Evolutionary conservation across 1,140 invertebrate species (phyloP), one percentile per base, ranked within the genome.

Genomic region (Colletes gigas): DNA sequence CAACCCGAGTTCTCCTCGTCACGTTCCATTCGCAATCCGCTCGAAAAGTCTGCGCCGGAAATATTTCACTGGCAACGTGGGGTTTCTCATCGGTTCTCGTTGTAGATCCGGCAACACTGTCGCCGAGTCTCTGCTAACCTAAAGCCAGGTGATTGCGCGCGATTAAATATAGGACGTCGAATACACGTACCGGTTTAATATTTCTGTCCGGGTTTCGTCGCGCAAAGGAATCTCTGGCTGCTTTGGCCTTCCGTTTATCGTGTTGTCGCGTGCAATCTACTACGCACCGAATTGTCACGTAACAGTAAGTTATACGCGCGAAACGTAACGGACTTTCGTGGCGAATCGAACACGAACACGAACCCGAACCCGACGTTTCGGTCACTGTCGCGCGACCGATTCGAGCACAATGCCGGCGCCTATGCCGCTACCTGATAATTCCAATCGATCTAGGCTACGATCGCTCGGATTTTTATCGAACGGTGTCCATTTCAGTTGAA

Each of bases 121-220:
- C 74, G 85, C 47, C 69, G 30, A 44, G 73, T 21, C 59, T 79
- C 57, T 62, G 78, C 67, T 79, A 81, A 81, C 59, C 70, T 19
- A 72, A 87, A 84, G 72, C 84, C 88, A 89, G 88, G 86, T 89
- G 86, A 88, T 86, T 50, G 82, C 71, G 84, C 69, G 72, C 66
- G 84, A 88, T 89, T 86, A 89, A 89, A 89, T 89, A 88, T 89
- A 86, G 88, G 84, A 86, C 71, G 59, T 63, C 44, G 81, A 87
- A 83, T 83, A 73, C 78, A 76, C 19, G 70, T 81, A 84, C 59
- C 15, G 21, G 67, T 63, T 67, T 59, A 86, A 86, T 82, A 84
- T 82, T 81, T 86, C 78, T 69, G 73, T 78, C 57, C 65, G 82
- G 21, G 30, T 84, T 84, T 72, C 63, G 60, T 62, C 12, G 82